Conservation (phyloP, 2,888 invertebrate species). For the Acleris laterana region DNA sequence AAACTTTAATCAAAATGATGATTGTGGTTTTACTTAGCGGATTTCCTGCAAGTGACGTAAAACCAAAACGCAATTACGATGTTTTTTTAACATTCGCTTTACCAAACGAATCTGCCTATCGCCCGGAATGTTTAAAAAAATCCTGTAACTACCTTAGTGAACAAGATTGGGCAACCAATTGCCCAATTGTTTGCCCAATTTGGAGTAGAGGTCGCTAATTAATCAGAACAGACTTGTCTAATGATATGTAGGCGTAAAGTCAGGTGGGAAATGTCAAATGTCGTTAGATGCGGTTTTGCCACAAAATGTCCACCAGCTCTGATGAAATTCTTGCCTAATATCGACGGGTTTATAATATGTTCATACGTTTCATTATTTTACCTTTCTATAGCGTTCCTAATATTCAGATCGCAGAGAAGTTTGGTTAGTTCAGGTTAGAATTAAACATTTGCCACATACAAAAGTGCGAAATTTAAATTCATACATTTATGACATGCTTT, state of each 20-base stretch:
- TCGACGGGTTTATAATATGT: neutral
- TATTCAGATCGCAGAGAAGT: too few relatives aligned
- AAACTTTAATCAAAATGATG: neutral
- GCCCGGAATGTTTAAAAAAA: neutral
- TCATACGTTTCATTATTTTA: too few relatives aligned
- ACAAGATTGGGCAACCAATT: constrained; percentile 42
- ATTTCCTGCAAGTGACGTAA: constrained; percentile 3
- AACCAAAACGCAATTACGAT: neutral
- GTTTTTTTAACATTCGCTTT: neutral
- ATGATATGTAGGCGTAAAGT: constrained; percentile 25
- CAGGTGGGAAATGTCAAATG: constrained; percentile 27
- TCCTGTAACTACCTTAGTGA: constrained; percentile 13
- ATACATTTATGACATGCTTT: too few relatives aligned
- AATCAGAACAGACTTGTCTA: constrained; percentile 48
- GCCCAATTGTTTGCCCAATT: constrained; percentile 47
- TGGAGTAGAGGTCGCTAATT: constrained; percentile 51
- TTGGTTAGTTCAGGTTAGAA: too few relatives aligned
- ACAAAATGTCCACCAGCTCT: constrained; percentile 5
- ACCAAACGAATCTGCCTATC: neutral
- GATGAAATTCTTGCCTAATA: constrained; percentile 10
- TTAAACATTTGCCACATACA: too few relatives aligned
- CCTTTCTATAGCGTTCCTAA: too few relatives aligned
- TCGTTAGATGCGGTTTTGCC: neutral
- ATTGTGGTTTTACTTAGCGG: neutral
- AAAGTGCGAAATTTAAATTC: too few relatives aligned